Evolutionary conservation across 2,113 vertebrate species (phyloP).

Genomic region (Bolborhynchus lineola): DNA sequence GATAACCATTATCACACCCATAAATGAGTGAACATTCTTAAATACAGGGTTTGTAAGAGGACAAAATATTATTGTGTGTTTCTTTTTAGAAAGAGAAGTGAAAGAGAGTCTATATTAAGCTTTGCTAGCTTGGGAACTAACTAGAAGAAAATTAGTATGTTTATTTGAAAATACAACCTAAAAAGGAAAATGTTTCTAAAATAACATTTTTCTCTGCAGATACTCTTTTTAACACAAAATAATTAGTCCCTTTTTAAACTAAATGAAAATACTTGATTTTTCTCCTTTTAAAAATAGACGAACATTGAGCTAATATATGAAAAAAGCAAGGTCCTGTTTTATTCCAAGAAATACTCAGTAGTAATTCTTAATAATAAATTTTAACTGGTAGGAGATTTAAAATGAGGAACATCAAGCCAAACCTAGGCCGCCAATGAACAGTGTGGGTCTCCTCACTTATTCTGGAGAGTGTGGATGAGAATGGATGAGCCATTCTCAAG

Average conservation of each 20-base stretch:
- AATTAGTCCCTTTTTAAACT: background rate
- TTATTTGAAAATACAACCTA: background rate
- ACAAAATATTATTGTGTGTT: background rate
- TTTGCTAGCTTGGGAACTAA: background rate
- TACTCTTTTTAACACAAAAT: background rate
- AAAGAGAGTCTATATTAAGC: background rate
- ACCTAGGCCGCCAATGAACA: background rate
- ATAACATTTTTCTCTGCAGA: background rate
- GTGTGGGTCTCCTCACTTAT: background rate
- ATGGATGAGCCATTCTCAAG: background rate
- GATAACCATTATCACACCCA: background rate
- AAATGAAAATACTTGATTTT: background rate
- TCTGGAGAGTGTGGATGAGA: background rate
- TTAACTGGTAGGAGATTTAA: background rate
- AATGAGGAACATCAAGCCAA: background rate
- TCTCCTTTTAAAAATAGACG: background rate
- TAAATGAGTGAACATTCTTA: background rate
- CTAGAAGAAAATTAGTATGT: background rate
- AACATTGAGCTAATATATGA: background rate
- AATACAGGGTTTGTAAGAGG: background rate
- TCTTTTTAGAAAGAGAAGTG: background rate
- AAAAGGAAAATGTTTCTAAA: background rate
- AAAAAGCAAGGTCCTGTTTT: background rate
- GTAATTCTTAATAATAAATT: background rate
- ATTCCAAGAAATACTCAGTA: background rate